A percentile compares a stretch with the other conserved stretches of the same genome.
These are phyloP conservation scores for Seriola dumerili DNA, from an alignment of 2,113 vertebrate genomes.

Conservation along the genomic window DNA sequence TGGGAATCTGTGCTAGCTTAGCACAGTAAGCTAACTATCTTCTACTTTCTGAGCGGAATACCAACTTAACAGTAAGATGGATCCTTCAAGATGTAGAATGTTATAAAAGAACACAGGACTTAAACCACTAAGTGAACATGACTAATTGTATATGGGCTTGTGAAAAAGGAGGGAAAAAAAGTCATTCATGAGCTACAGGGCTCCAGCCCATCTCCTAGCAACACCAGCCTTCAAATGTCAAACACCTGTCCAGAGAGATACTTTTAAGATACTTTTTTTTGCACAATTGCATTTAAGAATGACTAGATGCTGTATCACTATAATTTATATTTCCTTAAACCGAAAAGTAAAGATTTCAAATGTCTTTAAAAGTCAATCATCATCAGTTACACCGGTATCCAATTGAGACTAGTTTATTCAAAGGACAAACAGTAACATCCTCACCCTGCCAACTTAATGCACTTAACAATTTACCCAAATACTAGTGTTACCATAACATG, in stretches of 20 bases:
- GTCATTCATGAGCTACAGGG: background rate
- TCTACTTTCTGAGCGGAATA: background rate
- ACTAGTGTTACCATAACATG: background rate
- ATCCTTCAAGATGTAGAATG: background rate
- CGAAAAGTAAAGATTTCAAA: background rate
- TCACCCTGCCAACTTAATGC: background rate
- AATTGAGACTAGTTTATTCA: no score
- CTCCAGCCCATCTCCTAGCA: conserved; percentile 53
- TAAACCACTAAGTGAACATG: background rate
- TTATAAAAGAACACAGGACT: background rate
- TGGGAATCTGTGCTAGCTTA: background rate
- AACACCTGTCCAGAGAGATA: background rate
- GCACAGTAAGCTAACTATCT: background rate
- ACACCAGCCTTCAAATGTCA: conserved; percentile 25
- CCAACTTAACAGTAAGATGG: background rate
- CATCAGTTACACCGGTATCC: background rate
- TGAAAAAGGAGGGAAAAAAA: background rate
- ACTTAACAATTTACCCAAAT: background rate
- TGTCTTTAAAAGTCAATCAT: background rate
- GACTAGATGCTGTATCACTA: background rate
- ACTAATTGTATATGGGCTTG: conserved; percentile 9
- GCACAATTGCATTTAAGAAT: background rate
- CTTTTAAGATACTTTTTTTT: no score
- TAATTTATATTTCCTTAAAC: background rate
- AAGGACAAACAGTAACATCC: no score